phyloP scores from a whole-genome alignment of 2,797 vertebrate genomes.

The Xiphophorus birchmanni region DNA sequence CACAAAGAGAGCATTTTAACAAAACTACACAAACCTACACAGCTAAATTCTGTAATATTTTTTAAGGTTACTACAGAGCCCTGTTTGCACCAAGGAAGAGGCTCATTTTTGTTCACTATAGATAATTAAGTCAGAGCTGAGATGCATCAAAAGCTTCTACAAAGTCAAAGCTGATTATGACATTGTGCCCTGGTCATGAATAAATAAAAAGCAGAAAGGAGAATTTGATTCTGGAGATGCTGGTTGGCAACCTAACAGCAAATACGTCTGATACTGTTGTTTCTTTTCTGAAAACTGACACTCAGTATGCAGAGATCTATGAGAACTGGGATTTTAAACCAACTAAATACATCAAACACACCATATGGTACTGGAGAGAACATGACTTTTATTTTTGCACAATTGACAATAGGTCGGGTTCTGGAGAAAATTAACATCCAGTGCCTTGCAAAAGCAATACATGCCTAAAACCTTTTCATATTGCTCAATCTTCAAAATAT shows the following conservation, averaged over 20 bases:
- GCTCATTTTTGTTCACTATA: conserved; percentile 24
- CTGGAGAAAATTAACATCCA: not conserved
- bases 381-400: no score
- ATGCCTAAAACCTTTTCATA: not conserved
- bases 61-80: conserved; percentile 16
- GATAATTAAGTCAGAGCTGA: conserved; percentile 16
- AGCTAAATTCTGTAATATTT: conserved; percentile 14
- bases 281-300: not conserved
- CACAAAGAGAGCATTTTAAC: not conserved
- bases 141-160: conserved; percentile 12
- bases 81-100: conserved; percentile 22
- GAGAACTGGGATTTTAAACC: conserved; percentile 11
- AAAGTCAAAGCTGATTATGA: conserved; percentile 19
- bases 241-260: conserved; percentile 7
- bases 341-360: conserved; percentile 37
- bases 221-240: conserved; percentile 19
- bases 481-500: not conserved
- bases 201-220: conserved; percentile 32
- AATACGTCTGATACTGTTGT: conserved; percentile 7
- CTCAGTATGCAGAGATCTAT: conserved; percentile 21
- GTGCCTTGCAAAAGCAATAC: not conserved
- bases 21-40: not conserved
- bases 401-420: not conserved
- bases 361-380: conserved; percentile 19
- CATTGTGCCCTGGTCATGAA: conserved; percentile 14